Percentiles rank a stretch among this genome's conserved stretches.
Evolutionary conservation across 23 tunicate genomes (phyloP).

Genomic region (Botrylloides violaceus): DNA sequence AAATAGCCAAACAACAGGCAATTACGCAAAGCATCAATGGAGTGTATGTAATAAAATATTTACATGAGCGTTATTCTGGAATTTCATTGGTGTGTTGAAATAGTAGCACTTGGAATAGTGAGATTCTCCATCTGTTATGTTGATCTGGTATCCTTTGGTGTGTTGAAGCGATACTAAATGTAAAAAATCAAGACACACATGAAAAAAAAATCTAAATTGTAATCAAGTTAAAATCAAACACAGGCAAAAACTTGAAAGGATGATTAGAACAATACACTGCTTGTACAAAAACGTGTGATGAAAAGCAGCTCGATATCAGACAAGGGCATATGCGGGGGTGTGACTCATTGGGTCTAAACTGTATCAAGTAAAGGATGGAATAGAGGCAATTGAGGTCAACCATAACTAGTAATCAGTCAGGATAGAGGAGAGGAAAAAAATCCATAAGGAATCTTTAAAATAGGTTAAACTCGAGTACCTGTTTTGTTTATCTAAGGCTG

Average conservation of each 20-base stretch:
- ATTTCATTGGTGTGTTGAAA: conserved; percentile 7
- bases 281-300: too few species aligned
- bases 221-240: too few species aligned
- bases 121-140: conserved; percentile 1
- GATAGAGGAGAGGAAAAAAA: background rate
- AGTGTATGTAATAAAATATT: background rate
- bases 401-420: background rate
- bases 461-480: background rate
- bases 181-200: background rate
- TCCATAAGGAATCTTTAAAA: background rate
- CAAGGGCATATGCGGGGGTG: too few species aligned
- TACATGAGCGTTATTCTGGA: conserved; percentile 6
- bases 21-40: too few species aligned
- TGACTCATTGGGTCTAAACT: too few species aligned
- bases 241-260: too few species aligned
- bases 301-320: too few species aligned
- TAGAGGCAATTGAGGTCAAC: background rate
- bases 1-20: too few species aligned
- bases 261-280: too few species aligned
- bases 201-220: too few species aligned
- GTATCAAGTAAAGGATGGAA: background rate
- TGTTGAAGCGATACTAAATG: conserved; percentile 10
- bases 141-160: conserved; percentile 15
- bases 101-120: conserved; percentile 20
- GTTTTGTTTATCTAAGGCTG: background rate